Percentiles rank a stretch among this genome's conserved stretches.
These are phyloP conservation scores for Lepus townsendii DNA, from an alignment of 2,797 vertebrate genomes.

Conservation along the genomic window DNA sequence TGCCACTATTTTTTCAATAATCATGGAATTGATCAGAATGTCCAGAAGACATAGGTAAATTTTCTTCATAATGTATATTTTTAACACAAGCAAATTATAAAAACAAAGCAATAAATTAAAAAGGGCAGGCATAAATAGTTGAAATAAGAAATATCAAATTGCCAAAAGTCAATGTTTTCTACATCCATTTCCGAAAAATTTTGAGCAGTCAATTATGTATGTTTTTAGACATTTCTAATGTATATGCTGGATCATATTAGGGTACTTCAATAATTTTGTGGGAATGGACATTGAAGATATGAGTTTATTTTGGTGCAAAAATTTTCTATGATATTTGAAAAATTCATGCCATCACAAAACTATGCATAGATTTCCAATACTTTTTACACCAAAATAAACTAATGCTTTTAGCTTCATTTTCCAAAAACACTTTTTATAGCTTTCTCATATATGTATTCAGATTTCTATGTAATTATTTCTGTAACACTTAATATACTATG, in stretches of 20 bases:
- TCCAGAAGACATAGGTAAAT: background rate
- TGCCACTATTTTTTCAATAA: background rate
- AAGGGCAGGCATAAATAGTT: background rate
- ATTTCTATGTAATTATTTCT: background rate
- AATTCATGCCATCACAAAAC: too few relatives aligned
- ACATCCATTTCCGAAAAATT: background rate
- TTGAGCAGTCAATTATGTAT: background rate
- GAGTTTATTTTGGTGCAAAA: too few relatives aligned
- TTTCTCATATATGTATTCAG: background rate
- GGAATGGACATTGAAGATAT: too few relatives aligned
- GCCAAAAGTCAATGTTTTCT: background rate
- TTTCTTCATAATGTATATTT: background rate
- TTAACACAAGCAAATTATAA: background rate
- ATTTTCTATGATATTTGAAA: too few relatives aligned
- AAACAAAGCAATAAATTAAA: background rate
- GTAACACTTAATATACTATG: background rate
- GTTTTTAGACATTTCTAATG: background rate
- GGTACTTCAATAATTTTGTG: too few relatives aligned
- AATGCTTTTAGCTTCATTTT: too few relatives aligned
- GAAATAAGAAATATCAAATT: conserved; percentile 4
- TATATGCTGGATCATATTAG: background rate
- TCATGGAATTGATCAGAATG: background rate
- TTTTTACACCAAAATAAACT: too few relatives aligned
- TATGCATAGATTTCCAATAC: too few relatives aligned
- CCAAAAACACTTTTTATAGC: too few relatives aligned